Percentiles rank a stretch among this genome's conserved stretches.
Evolutionary conservation across 2,797 vertebrate genomes (phyloP).

Genomic region (Galaxias olidus): DNA sequence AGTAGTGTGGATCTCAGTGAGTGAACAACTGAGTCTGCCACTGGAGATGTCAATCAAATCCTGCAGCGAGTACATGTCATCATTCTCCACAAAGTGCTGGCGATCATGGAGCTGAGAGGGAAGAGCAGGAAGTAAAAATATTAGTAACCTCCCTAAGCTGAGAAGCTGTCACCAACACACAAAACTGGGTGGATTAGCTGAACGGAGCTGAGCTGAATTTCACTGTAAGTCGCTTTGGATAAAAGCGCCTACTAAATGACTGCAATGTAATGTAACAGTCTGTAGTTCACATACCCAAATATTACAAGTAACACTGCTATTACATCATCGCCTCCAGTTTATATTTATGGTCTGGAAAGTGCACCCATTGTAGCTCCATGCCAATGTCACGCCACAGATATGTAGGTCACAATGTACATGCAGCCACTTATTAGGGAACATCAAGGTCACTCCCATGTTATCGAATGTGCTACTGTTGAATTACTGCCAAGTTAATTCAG

Average conservation of each 20-base stretch:
- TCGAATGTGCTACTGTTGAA: neutral
- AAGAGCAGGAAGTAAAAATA: neutral
- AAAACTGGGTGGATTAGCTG: too few relatives aligned
- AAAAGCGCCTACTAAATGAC: too few relatives aligned
- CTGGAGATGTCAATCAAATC: slow-evolving; percentile 90
- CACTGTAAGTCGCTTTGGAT: too few relatives aligned
- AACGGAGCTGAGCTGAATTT: too few relatives aligned
- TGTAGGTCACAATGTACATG: neutral
- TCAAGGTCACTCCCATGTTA: neutral
- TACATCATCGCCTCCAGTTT: neutral
- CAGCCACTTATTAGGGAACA: too few relatives aligned
- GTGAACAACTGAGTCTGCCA: slow-evolving; percentile 88
- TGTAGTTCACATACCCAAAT: too few relatives aligned
- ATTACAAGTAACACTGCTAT: neutral
- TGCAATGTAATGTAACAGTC: neutral
- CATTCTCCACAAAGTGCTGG: slow-evolving; percentile 98
- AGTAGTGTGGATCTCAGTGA: slow-evolving; percentile 93
- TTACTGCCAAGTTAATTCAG: too few relatives aligned
- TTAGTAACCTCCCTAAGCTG: neutral
- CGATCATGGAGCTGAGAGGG: slow-evolving; percentile 88
- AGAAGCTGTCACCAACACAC: neutral
- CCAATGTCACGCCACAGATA: neutral
- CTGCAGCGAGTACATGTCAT: slow-evolving; percentile 97
- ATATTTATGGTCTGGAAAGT: neutral
- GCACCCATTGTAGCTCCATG: neutral